Base-by-base conservation (phyloP, 2,888 invertebrate species). In the Chromoteleia sp. region DNA sequence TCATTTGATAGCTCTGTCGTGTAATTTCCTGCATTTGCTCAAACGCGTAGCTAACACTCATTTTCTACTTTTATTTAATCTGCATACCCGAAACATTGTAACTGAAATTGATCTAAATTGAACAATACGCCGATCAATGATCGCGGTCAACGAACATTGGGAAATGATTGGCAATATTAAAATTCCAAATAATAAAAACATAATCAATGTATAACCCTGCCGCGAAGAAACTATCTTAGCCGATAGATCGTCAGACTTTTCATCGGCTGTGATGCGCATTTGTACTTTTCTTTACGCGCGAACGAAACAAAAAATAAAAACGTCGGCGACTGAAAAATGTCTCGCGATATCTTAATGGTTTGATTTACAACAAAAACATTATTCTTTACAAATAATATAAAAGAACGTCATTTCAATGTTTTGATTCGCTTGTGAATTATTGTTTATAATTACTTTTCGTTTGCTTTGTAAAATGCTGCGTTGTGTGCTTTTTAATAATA, bases 101-200 rank as follows among this genome's bases (percentile, higher is more conserved):
- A 67, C 65, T 67, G 29, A 67, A 52, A 67, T 67, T 52, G 29
- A 39, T 67, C 65, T 29, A 29, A 19, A 52, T 15, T 25, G 15
- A 36, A 19, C 63, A 21, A 48, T 21, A 21, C n/a, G 19, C 52
- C 65, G 17, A 67, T 67, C 39, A 67, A 45, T 61, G 61, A 41
- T 45, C 30, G 30, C 41, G 52, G 41, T 41, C 39, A 41, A 52
- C 25, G 65, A 52, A 12, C 43, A 43, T 19, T 17, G 17, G 29
- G 52, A 25, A 29, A 52, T n/a, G 25, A 50, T 50, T 15, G 39
- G 36, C 14, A 14, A 43, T 48, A 63, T 63, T 48, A 63, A 63
- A 45, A 45, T 19, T 63, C 33, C 33, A 17, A 63, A 63, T 19
- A 61, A n/a, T n/a, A n/a, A n/a, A n/a, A n/a, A n/a, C n/a, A n/a